Percentiles rank a stretch among this genome's conserved stretches.
Conservation (phyloP, 2,113 vertebrate genomes). For the Leptocoma aspasia region DNA sequence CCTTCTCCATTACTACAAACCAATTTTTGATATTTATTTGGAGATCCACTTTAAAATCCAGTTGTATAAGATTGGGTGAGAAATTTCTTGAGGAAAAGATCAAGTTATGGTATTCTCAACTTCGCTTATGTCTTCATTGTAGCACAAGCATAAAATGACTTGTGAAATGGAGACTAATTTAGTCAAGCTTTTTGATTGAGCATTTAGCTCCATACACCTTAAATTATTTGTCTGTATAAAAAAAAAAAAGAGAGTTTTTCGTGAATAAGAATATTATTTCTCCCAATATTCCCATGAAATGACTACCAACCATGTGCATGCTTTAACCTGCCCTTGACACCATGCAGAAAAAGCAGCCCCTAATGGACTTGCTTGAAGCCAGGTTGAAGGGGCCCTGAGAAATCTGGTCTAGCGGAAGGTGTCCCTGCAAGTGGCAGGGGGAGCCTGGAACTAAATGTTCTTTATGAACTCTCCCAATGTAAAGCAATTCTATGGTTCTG, state of each 20-base stretch:
- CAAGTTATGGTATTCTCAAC: background rate
- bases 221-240: background rate
- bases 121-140: background rate
- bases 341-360: background rate
- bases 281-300: background rate
- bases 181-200: background rate
- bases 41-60: background rate
- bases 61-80: background rate
- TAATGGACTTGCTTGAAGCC: background rate
- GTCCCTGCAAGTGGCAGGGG: rapidly evolving
- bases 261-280: background rate
- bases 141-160: background rate
- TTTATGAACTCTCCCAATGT: background rate
- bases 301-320: rapidly evolving
- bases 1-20: background rate
- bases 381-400: background rate
- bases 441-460: background rate
- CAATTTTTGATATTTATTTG: background rate
- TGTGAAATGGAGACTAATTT: background rate
- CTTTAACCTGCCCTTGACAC: background rate
- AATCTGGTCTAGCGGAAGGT: background rate
- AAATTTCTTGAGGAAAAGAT: background rate
- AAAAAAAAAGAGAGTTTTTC: background rate
- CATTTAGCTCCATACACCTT: background rate
- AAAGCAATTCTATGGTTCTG: background rate